phyloP scores from a whole-genome alignment of 2,113 vertebrate genomes.

The Equus przewalskii region DNA sequence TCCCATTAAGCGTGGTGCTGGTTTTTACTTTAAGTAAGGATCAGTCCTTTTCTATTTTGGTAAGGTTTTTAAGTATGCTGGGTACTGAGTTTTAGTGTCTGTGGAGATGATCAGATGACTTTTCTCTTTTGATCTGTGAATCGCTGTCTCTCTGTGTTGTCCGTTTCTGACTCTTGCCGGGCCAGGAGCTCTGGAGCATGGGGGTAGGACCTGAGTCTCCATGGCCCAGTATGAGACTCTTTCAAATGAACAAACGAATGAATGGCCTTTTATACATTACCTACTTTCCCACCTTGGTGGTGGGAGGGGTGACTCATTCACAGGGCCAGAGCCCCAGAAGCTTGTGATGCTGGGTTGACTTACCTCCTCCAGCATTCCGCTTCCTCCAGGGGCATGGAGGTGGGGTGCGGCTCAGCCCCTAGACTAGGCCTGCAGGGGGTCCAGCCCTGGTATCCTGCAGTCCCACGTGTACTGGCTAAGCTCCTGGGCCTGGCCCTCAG shows the following conservation, averaged over 20 bases:
- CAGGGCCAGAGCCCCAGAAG: background rate
- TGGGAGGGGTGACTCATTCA: background rate
- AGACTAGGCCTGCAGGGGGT: background rate
- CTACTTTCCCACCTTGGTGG: background rate
- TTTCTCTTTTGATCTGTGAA: background rate
- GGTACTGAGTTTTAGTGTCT: background rate
- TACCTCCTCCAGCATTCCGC: background rate
- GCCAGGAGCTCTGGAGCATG: background rate
- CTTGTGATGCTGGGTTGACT: background rate
- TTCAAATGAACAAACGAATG: background rate
- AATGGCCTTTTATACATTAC: background rate
- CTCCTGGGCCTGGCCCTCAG: background rate
- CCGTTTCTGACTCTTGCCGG: background rate
- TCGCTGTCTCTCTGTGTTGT: background rate
- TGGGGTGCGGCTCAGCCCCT: background rate
- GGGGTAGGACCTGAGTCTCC: background rate
- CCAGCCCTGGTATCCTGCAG: background rate
- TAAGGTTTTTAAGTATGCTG: slow-evolving; percentile 16
- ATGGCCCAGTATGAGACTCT: background rate
- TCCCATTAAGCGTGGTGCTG: background rate
- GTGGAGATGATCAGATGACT: background rate
- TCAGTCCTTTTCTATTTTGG: background rate
- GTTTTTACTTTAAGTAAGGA: slow-evolving; percentile 36
- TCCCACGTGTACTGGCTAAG: background rate
- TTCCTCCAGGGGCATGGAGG: background rate